Conservation (phyloP, 2,888 invertebrate species). For the Danaus chrysippus region DNA sequence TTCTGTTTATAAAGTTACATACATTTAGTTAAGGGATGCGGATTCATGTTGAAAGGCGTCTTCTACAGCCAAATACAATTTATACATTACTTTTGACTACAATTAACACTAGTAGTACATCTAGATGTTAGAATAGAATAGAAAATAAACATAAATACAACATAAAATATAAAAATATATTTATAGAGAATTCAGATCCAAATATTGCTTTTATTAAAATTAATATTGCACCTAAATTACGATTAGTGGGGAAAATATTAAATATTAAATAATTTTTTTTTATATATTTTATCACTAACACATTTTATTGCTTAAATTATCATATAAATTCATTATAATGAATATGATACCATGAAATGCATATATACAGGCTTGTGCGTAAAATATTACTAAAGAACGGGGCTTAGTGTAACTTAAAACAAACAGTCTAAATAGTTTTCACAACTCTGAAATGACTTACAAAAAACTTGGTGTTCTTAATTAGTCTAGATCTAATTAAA, state of each 20-base stretch:
- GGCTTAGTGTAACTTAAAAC: not conserved
- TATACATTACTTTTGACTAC: too few relatives aligned
- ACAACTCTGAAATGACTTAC: not conserved
- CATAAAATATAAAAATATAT: constrained; percentile 8
- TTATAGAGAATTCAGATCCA: constrained; percentile 55
- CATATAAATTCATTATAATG: constrained; percentile 19
- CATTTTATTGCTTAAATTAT: constrained; percentile 61
- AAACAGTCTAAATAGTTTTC: not conserved
- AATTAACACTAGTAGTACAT: too few relatives aligned
- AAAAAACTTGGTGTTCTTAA: constrained; percentile 27
- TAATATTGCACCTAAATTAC: constrained; percentile 67
- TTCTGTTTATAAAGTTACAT: too few relatives aligned
- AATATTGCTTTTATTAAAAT: constrained; percentile 68
- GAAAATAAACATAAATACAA: too few relatives aligned
- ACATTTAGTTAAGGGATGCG: too few relatives aligned
- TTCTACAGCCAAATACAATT: too few relatives aligned
- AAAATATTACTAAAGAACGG: not conserved
- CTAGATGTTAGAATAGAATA: too few relatives aligned
- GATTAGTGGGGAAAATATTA: constrained; percentile 29
- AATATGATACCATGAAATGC: not conserved
- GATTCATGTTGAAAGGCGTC: too few relatives aligned
- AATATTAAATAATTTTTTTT: constrained; percentile 32
- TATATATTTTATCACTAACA: constrained; percentile 66
- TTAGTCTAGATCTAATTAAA: constrained; percentile 8
- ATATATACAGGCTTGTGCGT: constrained; percentile 7